A percentile compares a stretch with the other conserved stretches of the same genome.
These are phyloP conservation scores for Petrocephalus microphthalmus DNA, from an alignment of 2,113 vertebrate genomes.

Conservation along the genomic window DNA sequence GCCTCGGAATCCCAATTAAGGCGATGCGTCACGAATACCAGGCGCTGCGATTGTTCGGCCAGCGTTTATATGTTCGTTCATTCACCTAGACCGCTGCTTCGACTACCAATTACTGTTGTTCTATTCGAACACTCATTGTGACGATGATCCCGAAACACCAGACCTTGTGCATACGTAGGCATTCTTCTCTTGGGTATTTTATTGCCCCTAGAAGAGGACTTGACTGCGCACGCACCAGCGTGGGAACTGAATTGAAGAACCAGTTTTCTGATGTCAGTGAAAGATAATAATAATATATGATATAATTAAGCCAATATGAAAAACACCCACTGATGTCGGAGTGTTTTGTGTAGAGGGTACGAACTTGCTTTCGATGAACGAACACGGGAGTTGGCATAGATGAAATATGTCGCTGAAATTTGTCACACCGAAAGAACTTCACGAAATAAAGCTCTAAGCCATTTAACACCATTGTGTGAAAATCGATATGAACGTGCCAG, in stretches of 20 bases:
- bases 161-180: background rate
- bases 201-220: background rate
- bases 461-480: background rate
- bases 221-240: background rate
- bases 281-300: background rate
- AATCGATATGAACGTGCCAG: background rate
- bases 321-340: background rate
- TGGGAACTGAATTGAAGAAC: constrained; percentile 17
- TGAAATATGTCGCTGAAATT: background rate
- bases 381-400: background rate
- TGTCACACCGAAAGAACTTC: background rate
- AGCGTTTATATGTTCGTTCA: background rate
- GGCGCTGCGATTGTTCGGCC: background rate
- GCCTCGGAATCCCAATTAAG: constrained; percentile 1
- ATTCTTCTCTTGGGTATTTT: background rate
- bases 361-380: background rate
- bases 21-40: background rate
- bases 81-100: background rate
- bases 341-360: background rate
- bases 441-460: background rate
- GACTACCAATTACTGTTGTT: background rate
- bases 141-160: background rate
- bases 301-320: background rate
- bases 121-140: background rate
- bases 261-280: background rate